A percentile compares a stretch with the other conserved stretches of the same genome.
Evolutionary conservation across 2,113 vertebrate genomes (phyloP).

Genomic region (Chamaea fasciata): DNA sequence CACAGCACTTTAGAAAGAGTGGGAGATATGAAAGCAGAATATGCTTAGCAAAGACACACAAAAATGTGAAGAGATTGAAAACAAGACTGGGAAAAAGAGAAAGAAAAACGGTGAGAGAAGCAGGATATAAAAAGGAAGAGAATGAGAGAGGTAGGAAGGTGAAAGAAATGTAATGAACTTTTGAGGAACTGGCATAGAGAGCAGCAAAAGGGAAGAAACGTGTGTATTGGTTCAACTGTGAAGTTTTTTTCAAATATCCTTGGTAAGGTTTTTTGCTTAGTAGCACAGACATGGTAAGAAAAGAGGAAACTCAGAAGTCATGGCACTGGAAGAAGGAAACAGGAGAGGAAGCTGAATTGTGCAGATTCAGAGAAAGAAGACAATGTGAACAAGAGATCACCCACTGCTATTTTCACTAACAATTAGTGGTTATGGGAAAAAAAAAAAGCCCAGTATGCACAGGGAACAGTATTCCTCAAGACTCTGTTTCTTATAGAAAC

Average conservation of each 20-base stretch:
- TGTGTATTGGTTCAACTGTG: not conserved
- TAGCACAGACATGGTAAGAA: not conserved
- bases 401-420: not conserved
- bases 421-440: not conserved
- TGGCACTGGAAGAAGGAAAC: not conserved
- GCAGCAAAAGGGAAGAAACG: not conserved
- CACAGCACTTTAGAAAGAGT: not conserved
- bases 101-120: not conserved
- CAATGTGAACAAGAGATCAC: not conserved
- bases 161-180: not conserved
- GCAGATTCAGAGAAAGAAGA: not conserved
- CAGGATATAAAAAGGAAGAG: not conserved
- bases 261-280: not conserved
- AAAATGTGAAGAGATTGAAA: not conserved
- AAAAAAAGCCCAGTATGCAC: not conserved
- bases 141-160: not conserved
- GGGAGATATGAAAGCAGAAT: not conserved
- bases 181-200: not conserved
- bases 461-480: not conserved
- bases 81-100: not conserved
- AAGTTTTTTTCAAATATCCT: not conserved
- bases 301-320: not conserved
- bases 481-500: not conserved
- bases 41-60: not conserved
- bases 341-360: not conserved